Conservation (phyloP, 2,888 invertebrate species). For the Callimorpha dominula region DNA sequence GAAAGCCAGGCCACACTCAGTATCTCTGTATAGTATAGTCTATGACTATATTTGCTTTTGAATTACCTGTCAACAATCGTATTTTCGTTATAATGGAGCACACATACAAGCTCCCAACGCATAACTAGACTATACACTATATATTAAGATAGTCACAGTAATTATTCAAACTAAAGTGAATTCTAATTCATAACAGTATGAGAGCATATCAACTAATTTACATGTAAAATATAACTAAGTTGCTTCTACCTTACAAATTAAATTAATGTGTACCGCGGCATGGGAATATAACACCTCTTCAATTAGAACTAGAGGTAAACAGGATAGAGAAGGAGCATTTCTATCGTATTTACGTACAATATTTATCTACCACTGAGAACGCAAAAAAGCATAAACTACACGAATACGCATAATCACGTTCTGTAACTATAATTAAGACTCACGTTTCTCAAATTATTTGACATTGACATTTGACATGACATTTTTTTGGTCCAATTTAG, state of each 20-base stretch:
- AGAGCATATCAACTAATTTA: slow-evolving; percentile 22
- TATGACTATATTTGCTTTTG: neutral
- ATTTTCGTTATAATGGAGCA: neutral
- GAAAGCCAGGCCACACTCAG: neutral
- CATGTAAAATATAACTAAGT: slow-evolving; percentile 34
- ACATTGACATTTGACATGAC: too few relatives aligned
- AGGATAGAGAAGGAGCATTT: too few relatives aligned
- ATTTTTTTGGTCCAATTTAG: too few relatives aligned
- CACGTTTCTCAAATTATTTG: too few relatives aligned
- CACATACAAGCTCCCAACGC: neutral
- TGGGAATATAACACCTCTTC: neutral
- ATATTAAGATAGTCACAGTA: slow-evolving; percentile 11
- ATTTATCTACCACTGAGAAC: too few relatives aligned
- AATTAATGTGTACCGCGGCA: slow-evolving; percentile 5
- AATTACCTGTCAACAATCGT: neutral
- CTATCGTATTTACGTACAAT: neutral
- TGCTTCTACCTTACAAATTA: slow-evolving; percentile 5
- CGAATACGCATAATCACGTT: too few relatives aligned
- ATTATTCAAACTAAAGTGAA: slow-evolving; percentile 19
- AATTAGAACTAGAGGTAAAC: neutral
- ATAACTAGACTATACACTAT: neutral
- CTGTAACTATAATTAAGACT: too few relatives aligned
- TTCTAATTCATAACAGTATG: slow-evolving; percentile 13
- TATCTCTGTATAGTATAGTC: neutral
- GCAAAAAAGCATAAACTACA: too few relatives aligned